phyloP scores from a whole-genome alignment of 2,888 invertebrate genomes.

The Ypsolopha sequella region DNA sequence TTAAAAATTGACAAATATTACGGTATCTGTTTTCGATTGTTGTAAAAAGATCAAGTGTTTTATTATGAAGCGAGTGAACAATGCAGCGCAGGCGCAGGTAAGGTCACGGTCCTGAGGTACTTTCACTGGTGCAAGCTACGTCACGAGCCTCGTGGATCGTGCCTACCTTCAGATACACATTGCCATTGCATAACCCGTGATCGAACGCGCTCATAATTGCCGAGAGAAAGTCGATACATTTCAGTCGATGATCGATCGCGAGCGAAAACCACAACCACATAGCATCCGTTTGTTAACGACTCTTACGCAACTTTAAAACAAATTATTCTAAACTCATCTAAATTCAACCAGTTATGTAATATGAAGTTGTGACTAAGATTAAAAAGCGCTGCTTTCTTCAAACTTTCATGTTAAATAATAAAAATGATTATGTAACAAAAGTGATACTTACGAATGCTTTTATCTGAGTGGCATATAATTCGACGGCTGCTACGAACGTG shows the following conservation, averaged over 20 bases:
- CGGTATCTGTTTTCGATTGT: too few species aligned
- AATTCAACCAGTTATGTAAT: constrained; percentile 19
- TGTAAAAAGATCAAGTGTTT: background rate
- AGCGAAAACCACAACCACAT: constrained; percentile 25
- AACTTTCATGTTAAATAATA: background rate
- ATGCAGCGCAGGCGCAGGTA: constrained; percentile 5
- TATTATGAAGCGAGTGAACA: constrained; percentile 6
- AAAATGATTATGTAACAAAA: constrained; percentile 3
- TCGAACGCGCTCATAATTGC: constrained; percentile 35
- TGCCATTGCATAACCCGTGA: constrained; percentile 5
- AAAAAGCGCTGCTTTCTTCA: constrained; percentile 1
- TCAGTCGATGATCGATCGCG: constrained; percentile 41
- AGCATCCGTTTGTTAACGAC: constrained; percentile 39
- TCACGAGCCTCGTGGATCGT: background rate
- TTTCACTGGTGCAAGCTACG: constrained; percentile 9
- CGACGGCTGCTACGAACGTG: constrained; percentile 20
- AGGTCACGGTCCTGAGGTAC: constrained; percentile 13
- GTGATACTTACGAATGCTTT: constrained; percentile 16
- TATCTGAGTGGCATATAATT: constrained; percentile 60
- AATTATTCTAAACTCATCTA: constrained; percentile 6
- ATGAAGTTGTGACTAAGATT: constrained; percentile 5
- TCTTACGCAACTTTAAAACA: constrained; percentile 25
- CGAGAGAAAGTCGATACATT: constrained; percentile 56
- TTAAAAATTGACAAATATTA: background rate
- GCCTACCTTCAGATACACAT: background rate